phyloP scores from a whole-genome alignment of 1,140 invertebrate genomes.

The Pseudomyrmex pallidus region DNA sequence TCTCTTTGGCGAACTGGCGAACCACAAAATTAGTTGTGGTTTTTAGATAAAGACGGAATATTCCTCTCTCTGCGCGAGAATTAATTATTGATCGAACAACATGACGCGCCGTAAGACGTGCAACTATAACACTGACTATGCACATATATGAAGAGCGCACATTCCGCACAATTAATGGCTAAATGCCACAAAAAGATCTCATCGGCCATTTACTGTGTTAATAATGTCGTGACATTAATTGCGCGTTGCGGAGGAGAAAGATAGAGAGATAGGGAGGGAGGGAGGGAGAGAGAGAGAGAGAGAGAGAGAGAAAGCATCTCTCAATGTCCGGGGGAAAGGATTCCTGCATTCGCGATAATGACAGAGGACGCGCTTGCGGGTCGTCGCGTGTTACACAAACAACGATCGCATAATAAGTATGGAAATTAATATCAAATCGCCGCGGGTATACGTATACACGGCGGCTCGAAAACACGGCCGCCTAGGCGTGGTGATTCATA shows the following conservation, averaged over 20 bases:
- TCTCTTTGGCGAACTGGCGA: not conserved
- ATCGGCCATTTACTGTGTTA: not conserved
- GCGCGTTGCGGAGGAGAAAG: not conserved
- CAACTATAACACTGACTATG: not conserved
- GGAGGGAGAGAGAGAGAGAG: not conserved
- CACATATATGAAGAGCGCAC: not conserved
- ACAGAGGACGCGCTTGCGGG: not conserved
- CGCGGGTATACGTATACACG: constrained; percentile 10
- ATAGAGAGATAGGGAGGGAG: constrained; percentile 2
- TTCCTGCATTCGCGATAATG: constrained; percentile 16
- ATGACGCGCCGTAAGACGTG: not conserved
- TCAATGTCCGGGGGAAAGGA: not conserved
- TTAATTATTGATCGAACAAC: not conserved
- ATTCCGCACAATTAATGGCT: not conserved
- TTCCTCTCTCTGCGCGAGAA: not conserved
- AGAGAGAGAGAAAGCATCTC: not conserved
- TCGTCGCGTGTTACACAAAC: constrained; percentile 14
- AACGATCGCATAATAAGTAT: constrained; percentile 63
- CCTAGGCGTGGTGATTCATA: constrained; percentile 68
- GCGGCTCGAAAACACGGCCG: constrained; percentile 62
- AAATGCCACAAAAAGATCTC: not conserved
- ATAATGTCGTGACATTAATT: constrained; percentile 40
- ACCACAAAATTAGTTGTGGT: not conserved
- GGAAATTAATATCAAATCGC: constrained; percentile 71
- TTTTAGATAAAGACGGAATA: too few relatives aligned